Evolutionary conservation across 2,797 vertebrate species (phyloP), one percentile per base, ranked within the genome.

Genomic region (Chromis chromis): DNA sequence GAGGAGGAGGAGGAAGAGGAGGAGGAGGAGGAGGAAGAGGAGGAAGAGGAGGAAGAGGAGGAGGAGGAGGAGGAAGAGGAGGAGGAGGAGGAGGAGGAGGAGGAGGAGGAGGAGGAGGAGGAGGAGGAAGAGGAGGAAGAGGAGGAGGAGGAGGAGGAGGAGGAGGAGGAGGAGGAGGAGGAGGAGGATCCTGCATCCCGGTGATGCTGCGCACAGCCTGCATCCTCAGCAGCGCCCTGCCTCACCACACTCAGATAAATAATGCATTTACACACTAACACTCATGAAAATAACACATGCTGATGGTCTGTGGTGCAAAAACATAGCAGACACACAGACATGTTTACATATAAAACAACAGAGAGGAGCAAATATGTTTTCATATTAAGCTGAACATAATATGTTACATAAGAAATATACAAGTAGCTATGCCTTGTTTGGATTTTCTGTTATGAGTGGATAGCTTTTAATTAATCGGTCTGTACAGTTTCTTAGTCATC

Each of bases 131-230:
- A n/a, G n/a, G n/a, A n/a, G n/a, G n/a, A n/a, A n/a, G n/a, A n/a
- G n/a, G n/a, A n/a, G n/a, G n/a, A n/a, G n/a, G n/a, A n/a, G n/a
- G n/a, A n/a, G n/a, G n/a, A n/a, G n/a, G n/a, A n/a, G n/a, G n/a
- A n/a, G n/a, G n/a, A 74, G n/a, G n/a, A n/a, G n/a, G n/a, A n/a
- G n/a, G n/a, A n/a, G 74, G 74, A 56, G 69, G 72, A 62, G 74
- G 68, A 76, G 53, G 82, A 66, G 79, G 76, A 9, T 68, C 72
- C 82, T 83, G 82, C 57, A 82, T 88, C 87, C 82, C 5, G 63
- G 61, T 72, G 83, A 76, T 82, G 85, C 65, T 83, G 77, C 60
- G 12, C 46, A 57, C 54, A 59, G 25, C 67, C 28, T 70, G 72
- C 78, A 66, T 79, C 81, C 74, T 77, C 62, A 69, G 70, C 71